Conservation (phyloP, 2,113 vertebrate species). For the Himantopus leucocephalus region DNA sequence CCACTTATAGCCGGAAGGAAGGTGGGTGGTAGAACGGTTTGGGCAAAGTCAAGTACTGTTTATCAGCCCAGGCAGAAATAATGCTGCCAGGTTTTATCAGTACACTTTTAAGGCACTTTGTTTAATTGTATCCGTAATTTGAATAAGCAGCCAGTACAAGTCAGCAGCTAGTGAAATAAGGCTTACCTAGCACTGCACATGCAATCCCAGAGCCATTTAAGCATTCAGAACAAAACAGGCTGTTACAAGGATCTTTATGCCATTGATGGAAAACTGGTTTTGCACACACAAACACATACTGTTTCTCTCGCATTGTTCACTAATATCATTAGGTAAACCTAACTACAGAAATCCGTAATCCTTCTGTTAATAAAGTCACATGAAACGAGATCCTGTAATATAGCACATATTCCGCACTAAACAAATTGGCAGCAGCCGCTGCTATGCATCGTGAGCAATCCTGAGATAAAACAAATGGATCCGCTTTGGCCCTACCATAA, state of each 20-base stretch:
- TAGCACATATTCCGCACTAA: background rate
- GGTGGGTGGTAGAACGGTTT: background rate
- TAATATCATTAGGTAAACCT: background rate
- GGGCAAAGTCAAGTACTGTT: conserved; percentile 12
- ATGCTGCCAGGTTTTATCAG: conserved; percentile 7
- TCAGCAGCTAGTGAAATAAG: background rate
- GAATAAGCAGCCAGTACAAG: background rate
- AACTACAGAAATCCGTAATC: background rate
- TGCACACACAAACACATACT: background rate
- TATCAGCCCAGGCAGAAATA: conserved; percentile 31
- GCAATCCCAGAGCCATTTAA: background rate
- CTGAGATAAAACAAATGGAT: background rate
- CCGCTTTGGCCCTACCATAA: background rate
- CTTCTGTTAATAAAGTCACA: background rate
- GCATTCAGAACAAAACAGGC: background rate
- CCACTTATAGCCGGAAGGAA: background rate
- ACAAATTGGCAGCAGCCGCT: background rate
- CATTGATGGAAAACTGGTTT: background rate
- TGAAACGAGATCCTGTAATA: background rate
- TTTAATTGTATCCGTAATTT: conserved; percentile 8
- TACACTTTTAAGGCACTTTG: background rate
- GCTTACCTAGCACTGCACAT: background rate
- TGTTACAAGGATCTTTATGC: background rate
- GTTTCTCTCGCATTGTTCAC: background rate
- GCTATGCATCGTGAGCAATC: background rate